Conservation (phyloP, 2,797 vertebrate genomes). For the Coendou prehensilis region DNA sequence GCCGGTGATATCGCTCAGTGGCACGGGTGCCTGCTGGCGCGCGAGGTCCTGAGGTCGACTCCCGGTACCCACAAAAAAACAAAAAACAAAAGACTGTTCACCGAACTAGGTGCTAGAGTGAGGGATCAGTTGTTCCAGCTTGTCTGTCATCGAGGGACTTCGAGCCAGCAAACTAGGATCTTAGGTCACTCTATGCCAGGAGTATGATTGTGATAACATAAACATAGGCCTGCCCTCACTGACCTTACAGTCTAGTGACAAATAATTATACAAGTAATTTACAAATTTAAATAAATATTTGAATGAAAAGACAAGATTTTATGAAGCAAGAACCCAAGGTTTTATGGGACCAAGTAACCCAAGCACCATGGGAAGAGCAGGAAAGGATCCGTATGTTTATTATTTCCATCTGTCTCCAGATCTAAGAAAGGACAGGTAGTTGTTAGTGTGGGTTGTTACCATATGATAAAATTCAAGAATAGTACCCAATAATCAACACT, state of each 20-base stretch:
- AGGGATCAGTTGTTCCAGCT: background rate
- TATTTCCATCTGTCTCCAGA: background rate
- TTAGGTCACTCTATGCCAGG: background rate
- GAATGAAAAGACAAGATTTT: background rate
- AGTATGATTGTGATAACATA: background rate
- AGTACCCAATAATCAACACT: slow-evolving; percentile 44
- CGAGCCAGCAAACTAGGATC: background rate
- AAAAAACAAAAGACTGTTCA: background rate
- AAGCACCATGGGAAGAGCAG: background rate
- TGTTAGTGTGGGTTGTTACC: slow-evolving; percentile 46
- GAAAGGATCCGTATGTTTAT: background rate
- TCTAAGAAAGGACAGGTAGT: slow-evolving; percentile 12
- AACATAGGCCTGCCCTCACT: background rate
- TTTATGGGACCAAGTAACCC: background rate
- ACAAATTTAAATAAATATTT: background rate
- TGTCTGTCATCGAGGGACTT: background rate
- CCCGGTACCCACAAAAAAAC: too few relatives aligned
- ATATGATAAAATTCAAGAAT: background rate
- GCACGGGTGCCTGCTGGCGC: too few relatives aligned
- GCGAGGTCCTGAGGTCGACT: too few relatives aligned
- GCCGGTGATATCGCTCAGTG: too few relatives aligned
- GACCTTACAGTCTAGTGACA: background rate
- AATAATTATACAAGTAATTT: background rate
- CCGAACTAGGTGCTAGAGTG: background rate
- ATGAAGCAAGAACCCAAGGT: background rate